Percentiles rank a stretch among this genome's conserved stretches.
Evolutionary conservation across 1,140 invertebrate species (phyloP).

Genomic region (Dryas iulia): DNA sequence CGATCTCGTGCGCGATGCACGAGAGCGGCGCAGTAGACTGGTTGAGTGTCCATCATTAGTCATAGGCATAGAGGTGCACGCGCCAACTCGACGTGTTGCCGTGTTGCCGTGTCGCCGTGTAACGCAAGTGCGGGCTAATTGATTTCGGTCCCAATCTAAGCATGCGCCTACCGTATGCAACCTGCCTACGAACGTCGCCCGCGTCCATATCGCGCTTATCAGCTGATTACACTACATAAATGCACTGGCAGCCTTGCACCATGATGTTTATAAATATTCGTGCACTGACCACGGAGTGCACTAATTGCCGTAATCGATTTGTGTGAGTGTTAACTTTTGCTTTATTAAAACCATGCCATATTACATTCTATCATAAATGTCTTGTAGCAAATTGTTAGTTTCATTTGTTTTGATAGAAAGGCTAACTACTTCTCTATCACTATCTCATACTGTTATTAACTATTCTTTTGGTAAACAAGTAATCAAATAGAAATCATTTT

Average conservation of each 20-base stretch:
- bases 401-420: not conserved
- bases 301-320: slow-evolving; percentile 17
- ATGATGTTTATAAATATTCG: slow-evolving; percentile 57
- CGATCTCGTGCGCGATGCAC: slow-evolving; percentile 73
- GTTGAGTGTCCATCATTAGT: slow-evolving; percentile 42
- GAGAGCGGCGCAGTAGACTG: slow-evolving; percentile 46
- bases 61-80: slow-evolving; percentile 35
- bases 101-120: slow-evolving; percentile 12
- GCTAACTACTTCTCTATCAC: too few species aligned
- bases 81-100: slow-evolving; percentile 35
- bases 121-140: slow-evolving; percentile 50
- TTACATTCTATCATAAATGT: not conserved
- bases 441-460: too few species aligned
- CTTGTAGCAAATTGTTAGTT: not conserved
- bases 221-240: slow-evolving; percentile 71
- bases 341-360: not conserved
- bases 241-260: slow-evolving; percentile 49
- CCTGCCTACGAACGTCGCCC: slow-evolving; percentile 42
- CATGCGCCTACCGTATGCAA: slow-evolving; percentile 61
- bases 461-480: not conserved
- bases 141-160: slow-evolving; percentile 63
- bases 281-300: slow-evolving; percentile 24
- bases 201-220: slow-evolving; percentile 61
- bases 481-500: too few species aligned
- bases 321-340: slow-evolving; percentile 22